Percentiles rank a stretch among this genome's conserved stretches.
phyloP scores from a whole-genome alignment of 2,888 invertebrate species.

The Calliphora vomitoria region DNA sequence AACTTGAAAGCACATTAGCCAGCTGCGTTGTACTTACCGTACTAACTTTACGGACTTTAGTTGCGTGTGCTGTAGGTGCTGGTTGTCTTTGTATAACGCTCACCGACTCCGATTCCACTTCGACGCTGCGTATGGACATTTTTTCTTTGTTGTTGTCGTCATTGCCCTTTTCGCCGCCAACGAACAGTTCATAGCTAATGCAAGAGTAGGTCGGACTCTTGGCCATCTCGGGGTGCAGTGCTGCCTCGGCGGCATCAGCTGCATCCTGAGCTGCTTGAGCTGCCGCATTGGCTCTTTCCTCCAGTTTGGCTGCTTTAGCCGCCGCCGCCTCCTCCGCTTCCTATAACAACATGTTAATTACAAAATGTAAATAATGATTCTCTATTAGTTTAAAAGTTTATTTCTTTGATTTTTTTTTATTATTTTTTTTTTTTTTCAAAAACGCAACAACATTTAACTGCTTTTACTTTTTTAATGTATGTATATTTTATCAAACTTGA shows the following conservation, averaged over 20 bases:
- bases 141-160: slow-evolving; percentile 96
- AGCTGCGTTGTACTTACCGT: slow-evolving; percentile 90
- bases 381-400: slow-evolving; percentile 2
- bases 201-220: slow-evolving; percentile 97
- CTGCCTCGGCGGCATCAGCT: slow-evolving; percentile 84
- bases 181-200: slow-evolving; percentile 96
- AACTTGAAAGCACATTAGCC: slow-evolving; percentile 79
- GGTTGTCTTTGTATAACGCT: slow-evolving; percentile 89
- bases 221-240: slow-evolving; percentile 88
- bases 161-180: slow-evolving; percentile 94
- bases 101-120: slow-evolving; percentile 95
- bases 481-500: slow-evolving; percentile 46
- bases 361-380: slow-evolving; percentile 52
- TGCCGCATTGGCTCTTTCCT: slow-evolving; percentile 87
- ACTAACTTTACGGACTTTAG: slow-evolving; percentile 95
- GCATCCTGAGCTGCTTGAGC: slow-evolving; percentile 87
- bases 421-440: slow-evolving; percentile 24
- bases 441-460: slow-evolving; percentile 66
- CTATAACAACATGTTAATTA: slow-evolving; percentile 84
- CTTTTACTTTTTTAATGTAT: slow-evolving; percentile 31
- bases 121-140: slow-evolving; percentile 95
- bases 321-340: slow-evolving; percentile 94
- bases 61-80: slow-evolving; percentile 85
- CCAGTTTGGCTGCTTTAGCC: slow-evolving; percentile 86
- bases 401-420: not conserved